These are phyloP conservation scores for Neomonachus schauinslandi DNA, from an alignment of 2,113 vertebrate species.

Conservation along the genomic window DNA sequence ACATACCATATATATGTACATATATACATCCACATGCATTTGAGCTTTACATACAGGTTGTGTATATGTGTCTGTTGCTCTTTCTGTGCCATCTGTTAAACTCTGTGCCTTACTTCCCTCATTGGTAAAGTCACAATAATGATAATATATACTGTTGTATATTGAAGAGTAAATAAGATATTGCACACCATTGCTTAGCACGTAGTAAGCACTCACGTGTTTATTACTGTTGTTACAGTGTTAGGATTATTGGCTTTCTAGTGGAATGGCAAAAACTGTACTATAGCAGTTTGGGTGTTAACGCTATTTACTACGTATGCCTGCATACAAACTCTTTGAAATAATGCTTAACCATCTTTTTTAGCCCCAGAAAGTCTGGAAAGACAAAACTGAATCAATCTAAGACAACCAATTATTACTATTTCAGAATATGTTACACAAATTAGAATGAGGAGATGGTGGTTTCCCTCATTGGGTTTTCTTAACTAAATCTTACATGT, in stretches of 20 bases:
- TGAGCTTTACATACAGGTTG: not conserved
- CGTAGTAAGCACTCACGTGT: not conserved
- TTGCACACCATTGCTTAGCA: not conserved
- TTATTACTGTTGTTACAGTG: not conserved
- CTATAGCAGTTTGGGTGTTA: not conserved
- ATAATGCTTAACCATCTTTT: not conserved
- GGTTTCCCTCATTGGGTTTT: not conserved
- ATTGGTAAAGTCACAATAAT: not conserved
- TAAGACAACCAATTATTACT: not conserved
- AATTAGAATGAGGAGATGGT: not conserved
- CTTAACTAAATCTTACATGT: not conserved
- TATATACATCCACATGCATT: not conserved
- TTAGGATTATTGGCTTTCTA: not conserved
- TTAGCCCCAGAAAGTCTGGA: not conserved
- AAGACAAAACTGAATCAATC: not conserved
- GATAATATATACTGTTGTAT: not conserved
- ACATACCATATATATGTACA: not conserved
- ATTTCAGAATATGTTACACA: not conserved
- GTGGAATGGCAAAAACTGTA: not conserved
- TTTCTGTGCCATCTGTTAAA: not conserved
- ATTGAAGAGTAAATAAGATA: not conserved
- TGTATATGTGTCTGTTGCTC: not conserved
- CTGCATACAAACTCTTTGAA: not conserved
- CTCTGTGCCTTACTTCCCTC: not conserved
- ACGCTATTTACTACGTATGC: not conserved